These are phyloP conservation scores for Gouania willdenowi DNA, from an alignment of 2,797 vertebrate species.

Conservation along the genomic window DNA sequence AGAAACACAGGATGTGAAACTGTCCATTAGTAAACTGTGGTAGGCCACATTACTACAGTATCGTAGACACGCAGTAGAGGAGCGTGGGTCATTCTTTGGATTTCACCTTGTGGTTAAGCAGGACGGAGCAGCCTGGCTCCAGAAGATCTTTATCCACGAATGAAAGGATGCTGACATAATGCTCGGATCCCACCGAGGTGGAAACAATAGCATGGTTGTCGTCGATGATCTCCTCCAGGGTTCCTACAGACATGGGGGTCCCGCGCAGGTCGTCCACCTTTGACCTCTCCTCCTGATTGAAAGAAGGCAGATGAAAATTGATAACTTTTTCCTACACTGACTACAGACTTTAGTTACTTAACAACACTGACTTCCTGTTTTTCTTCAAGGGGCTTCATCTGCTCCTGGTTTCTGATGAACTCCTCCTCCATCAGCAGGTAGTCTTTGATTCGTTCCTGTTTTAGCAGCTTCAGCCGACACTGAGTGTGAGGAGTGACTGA, in stretches of 20 bases:
- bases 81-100: no score
- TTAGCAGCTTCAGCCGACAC: slow-evolving; percentile 89
- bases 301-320: no score
- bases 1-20: background rate
- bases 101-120: slow-evolving; percentile 94
- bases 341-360: no score
- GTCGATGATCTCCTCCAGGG: slow-evolving; percentile 96
- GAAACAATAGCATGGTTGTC: slow-evolving; percentile 98
- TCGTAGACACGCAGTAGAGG: no score
- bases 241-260: slow-evolving; percentile 98
- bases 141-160: slow-evolving; percentile 97
- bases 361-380: slow-evolving; percentile 87
- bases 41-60: no score
- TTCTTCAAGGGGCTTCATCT: slow-evolving; percentile 98
- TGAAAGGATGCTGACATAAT: slow-evolving; percentile 97
- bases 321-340: no score
- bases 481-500: slow-evolving; percentile 97
- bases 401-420: slow-evolving; percentile 98
- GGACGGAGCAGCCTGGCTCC: slow-evolving; percentile 94
- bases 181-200: slow-evolving; percentile 95
- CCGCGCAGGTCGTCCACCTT: slow-evolving; percentile 97
- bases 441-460: slow-evolving; percentile 93
- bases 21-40: no score
- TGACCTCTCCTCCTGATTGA: slow-evolving; percentile 89
- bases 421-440: slow-evolving; percentile 98